These are phyloP conservation scores for Procambarus virginalis DNA, from an alignment of 1,140 invertebrate genomes.

Conservation along the genomic window DNA sequence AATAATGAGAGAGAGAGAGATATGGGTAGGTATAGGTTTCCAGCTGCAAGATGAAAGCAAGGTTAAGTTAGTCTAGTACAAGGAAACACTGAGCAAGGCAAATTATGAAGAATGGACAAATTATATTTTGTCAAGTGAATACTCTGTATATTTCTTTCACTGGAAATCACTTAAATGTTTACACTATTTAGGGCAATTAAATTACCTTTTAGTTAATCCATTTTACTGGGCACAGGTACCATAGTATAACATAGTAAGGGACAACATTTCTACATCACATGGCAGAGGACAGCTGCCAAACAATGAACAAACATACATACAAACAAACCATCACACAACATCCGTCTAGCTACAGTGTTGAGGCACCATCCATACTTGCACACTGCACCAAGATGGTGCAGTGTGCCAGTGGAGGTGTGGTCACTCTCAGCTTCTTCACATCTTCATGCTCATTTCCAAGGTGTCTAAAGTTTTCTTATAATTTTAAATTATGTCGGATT, in stretches of 20 bases:
- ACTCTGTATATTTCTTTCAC: not conserved
- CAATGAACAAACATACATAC: slow-evolving; percentile 56
- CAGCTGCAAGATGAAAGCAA: too few relatives aligned
- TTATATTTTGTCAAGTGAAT: too few relatives aligned
- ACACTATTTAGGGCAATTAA: not conserved
- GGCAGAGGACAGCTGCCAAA: slow-evolving; percentile 47
- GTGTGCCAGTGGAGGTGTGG: slow-evolving; percentile 34
- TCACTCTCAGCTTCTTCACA: slow-evolving; percentile 54
- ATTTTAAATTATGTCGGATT: too few relatives aligned
- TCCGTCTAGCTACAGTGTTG: slow-evolving; percentile 47
- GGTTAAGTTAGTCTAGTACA: too few relatives aligned
- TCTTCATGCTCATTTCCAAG: not conserved
- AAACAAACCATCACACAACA: slow-evolving; percentile 53
- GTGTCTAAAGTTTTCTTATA: not conserved
- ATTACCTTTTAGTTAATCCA: slow-evolving; percentile 35
- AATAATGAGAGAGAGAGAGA: too few relatives aligned
- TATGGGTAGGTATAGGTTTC: too few relatives aligned
- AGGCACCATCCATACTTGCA: slow-evolving; percentile 36
- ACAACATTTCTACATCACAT: slow-evolving; percentile 55
- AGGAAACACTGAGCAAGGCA: too few relatives aligned
- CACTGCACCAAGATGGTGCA: slow-evolving; percentile 22
- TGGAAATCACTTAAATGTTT: not conserved
- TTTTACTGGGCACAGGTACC: slow-evolving; percentile 55
- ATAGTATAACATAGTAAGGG: slow-evolving; percentile 54
- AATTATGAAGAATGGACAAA: too few relatives aligned